Conservation (phyloP, 2,888 invertebrate genomes). For the Lasioglossum calceatum region DNA sequence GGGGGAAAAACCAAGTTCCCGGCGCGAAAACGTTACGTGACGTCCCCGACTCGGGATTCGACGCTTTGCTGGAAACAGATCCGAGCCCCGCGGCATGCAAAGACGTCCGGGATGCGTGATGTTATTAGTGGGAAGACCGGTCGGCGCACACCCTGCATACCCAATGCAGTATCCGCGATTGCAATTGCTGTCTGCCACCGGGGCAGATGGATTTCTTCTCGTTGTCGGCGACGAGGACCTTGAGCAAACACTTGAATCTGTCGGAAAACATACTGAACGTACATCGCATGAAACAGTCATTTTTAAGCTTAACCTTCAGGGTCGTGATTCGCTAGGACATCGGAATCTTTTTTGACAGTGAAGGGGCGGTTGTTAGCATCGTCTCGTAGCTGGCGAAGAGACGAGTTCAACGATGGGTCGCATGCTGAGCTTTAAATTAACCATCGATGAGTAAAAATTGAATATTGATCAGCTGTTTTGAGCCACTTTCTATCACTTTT, state of each 20-base stretch:
- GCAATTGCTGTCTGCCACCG: slow-evolving; percentile 32
- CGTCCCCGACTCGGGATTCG: slow-evolving; percentile 3
- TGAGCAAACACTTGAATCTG: background rate
- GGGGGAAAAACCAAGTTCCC: background rate
- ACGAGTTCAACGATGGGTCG: background rate
- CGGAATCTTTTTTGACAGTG: background rate
- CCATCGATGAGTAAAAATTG: background rate
- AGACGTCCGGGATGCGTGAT: slow-evolving; percentile 71
- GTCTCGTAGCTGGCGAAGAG: background rate
- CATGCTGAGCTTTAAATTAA: background rate
- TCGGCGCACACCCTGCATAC: slow-evolving; percentile 71
- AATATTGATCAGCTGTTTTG: background rate
- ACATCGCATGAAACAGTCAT: background rate
- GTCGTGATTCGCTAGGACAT: background rate
- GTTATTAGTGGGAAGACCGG: slow-evolving; percentile 75
- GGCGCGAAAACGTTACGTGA: slow-evolving; percentile 46
- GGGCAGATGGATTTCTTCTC: slow-evolving; percentile 1
- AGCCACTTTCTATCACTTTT: background rate
- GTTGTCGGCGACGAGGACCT: background rate
- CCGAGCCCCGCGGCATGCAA: slow-evolving; percentile 52
- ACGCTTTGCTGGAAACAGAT: slow-evolving; percentile 12
- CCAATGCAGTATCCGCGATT: slow-evolving; percentile 48
- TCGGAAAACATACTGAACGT: background rate
- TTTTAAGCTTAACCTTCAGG: background rate
- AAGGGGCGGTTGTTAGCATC: background rate